Conservation (phyloP, 1,140 invertebrate genomes). For the Neodiprion fabricii region DNA sequence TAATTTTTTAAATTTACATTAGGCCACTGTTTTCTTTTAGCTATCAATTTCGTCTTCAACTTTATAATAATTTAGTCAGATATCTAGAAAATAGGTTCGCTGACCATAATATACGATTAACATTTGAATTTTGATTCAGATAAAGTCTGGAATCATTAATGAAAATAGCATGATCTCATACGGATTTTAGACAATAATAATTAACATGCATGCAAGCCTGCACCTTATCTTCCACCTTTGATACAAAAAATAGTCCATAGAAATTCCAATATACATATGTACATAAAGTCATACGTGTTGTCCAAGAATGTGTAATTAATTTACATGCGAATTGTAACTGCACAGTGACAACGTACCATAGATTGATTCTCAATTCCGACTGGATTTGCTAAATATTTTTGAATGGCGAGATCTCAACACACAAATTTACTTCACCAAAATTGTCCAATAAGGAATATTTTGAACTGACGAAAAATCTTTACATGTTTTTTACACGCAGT, state of each 20-base stretch:
- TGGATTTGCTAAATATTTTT: slow-evolving; percentile 2
- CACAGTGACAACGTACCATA: not conserved
- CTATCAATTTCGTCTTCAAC: not conserved
- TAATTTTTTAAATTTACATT: not conserved
- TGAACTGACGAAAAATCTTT: not conserved
- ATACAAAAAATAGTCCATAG: not conserved
- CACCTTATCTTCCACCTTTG: slow-evolving; percentile 27
- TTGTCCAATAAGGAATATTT: not conserved
- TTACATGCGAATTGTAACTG: no score
- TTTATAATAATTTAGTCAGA: not conserved
- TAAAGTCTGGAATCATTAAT: slow-evolving; percentile 21
- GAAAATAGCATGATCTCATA: slow-evolving; percentile 56
- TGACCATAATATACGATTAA: not conserved
- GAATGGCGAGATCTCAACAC: not conserved
- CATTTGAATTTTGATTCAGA: slow-evolving; percentile 25
- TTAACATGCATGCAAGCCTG: slow-evolving; percentile 30
- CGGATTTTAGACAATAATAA: slow-evolving; percentile 41
- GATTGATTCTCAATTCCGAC: not conserved
- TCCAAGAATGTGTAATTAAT: no score
- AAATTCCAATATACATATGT: not conserved
- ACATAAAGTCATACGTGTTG: no score
- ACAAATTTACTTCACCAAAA: slow-evolving; percentile 8
- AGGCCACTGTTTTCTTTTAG: not conserved
- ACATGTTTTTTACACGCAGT: slow-evolving; percentile 57
- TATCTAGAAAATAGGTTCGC: not conserved